These are phyloP conservation scores for Hephaestus fuliginosus DNA, from an alignment of 2,797 vertebrate species.

Conservation along the genomic window DNA sequence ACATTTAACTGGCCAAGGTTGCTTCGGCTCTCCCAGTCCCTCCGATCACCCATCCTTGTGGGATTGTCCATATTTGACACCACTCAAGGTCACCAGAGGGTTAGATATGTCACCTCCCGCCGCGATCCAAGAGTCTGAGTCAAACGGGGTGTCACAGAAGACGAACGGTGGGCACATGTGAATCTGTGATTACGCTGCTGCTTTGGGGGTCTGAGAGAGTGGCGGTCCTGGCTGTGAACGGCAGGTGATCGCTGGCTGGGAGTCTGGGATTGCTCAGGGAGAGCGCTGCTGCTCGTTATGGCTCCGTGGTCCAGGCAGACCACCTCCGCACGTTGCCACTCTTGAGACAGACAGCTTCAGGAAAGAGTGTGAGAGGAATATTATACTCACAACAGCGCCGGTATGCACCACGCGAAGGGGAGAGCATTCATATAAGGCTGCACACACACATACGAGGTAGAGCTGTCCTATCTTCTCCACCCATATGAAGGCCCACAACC, in stretches of 20 bases:
- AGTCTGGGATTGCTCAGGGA: slow-evolving; percentile 48
- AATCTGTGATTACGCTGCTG: slow-evolving; percentile 18
- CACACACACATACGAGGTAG: neutral
- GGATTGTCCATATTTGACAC: neutral
- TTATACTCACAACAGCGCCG: slow-evolving; percentile 14
- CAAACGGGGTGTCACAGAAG: neutral
- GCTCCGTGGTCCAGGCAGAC: slow-evolving; percentile 43
- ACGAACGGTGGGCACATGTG: neutral
- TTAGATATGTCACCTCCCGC: slow-evolving; percentile 18
- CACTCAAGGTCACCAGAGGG: slow-evolving; percentile 66
- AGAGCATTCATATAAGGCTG: slow-evolving; percentile 17
- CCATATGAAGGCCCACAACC: slow-evolving; percentile 36
- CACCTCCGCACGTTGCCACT: slow-evolving; percentile 58
- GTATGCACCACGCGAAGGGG: slow-evolving; percentile 3
- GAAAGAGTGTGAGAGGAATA: slow-evolving; percentile 59
- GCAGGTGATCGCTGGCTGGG: slow-evolving; percentile 44
- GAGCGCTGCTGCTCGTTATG: slow-evolving; percentile 69
- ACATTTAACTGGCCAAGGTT: neutral
- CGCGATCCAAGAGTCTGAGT: slow-evolving; percentile 7
- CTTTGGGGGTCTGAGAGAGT: slow-evolving; percentile 30
- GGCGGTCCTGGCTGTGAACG: slow-evolving; percentile 32
- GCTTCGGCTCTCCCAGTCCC: neutral
- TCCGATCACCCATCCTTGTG: neutral
- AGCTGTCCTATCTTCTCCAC: slow-evolving; percentile 11
- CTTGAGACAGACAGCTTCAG: slow-evolving; percentile 27